Evolutionary conservation across 2,113 vertebrate genomes (phyloP).

Genomic region (Pelobates fuscus): DNA sequence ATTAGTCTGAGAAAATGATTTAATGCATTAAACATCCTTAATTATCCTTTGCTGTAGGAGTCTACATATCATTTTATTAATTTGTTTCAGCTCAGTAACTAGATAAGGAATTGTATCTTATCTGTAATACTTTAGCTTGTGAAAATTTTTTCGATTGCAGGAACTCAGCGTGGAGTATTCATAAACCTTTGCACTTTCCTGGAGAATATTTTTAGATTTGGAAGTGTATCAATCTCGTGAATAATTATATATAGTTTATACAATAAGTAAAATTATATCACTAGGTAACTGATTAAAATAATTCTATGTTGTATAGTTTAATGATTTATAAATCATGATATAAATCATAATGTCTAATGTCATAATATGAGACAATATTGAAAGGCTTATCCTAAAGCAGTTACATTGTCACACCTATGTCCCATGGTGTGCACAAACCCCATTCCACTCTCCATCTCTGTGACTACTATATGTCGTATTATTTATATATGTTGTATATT

Average conservation of each 20-base stretch:
- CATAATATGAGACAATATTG: too few relatives aligned
- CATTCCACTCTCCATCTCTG: too few relatives aligned
- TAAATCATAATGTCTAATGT: too few relatives aligned
- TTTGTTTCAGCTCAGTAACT: conserved; percentile 57
- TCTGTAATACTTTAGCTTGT: conserved; percentile 51
- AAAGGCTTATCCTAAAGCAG: too few relatives aligned
- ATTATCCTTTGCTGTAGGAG: conserved; percentile 59
- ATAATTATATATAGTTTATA: background rate
- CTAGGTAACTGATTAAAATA: too few relatives aligned
- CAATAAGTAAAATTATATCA: too few relatives aligned
- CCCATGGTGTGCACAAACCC: too few relatives aligned
- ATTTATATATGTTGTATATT: too few relatives aligned
- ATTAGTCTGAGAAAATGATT: conserved; percentile 57
- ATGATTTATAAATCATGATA: too few relatives aligned
- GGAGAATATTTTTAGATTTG: conserved; percentile 5
- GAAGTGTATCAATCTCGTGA: conserved; percentile 1
- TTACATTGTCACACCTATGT: too few relatives aligned
- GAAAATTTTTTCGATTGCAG: conserved; percentile 51
- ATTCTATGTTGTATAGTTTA: too few relatives aligned
- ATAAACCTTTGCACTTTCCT: conserved; percentile 30
- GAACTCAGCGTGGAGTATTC: conserved; percentile 12
- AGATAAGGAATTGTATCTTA: conserved; percentile 55
- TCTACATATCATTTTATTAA: conserved; percentile 56
- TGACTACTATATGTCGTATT: too few relatives aligned
- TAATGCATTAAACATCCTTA: conserved; percentile 59